phyloP scores from a whole-genome alignment of 2,113 vertebrate species.

The Rhizomys pruinosus region DNA sequence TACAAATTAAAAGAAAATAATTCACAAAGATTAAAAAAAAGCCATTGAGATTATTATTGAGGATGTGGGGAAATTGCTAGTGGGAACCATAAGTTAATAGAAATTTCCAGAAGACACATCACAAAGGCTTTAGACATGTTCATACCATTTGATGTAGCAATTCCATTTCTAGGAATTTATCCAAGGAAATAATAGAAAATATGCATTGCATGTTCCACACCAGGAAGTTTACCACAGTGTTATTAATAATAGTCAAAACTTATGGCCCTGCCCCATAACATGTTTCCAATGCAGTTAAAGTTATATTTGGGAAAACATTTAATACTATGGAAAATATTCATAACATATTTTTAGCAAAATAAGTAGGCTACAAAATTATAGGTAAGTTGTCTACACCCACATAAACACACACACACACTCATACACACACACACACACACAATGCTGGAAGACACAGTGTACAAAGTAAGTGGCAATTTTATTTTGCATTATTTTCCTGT shows the following conservation, averaged over 20 bases:
- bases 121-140: background rate
- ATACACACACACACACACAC: background rate
- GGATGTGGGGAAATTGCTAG: background rate
- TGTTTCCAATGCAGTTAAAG: background rate
- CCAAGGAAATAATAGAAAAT: conserved; percentile 34
- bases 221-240: background rate
- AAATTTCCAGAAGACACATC: background rate
- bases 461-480: background rate
- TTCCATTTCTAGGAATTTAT: conserved; percentile 1
- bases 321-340: conserved; percentile 63
- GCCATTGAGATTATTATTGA: background rate
- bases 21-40: background rate
- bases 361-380: conserved; percentile 50
- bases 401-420: background rate
- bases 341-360: conserved; percentile 59
- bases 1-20: background rate
- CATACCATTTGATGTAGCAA: background rate
- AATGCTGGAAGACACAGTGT: background rate
- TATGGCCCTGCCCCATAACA: background rate
- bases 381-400: conserved; percentile 4
- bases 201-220: background rate
- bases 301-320: conserved; percentile 48
- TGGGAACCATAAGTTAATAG: background rate
- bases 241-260: conserved; percentile 35
- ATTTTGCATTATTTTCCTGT: background rate